Base-by-base conservation (phyloP, 2,888 invertebrate genomes). In the Scaptomyza parva region DNA sequence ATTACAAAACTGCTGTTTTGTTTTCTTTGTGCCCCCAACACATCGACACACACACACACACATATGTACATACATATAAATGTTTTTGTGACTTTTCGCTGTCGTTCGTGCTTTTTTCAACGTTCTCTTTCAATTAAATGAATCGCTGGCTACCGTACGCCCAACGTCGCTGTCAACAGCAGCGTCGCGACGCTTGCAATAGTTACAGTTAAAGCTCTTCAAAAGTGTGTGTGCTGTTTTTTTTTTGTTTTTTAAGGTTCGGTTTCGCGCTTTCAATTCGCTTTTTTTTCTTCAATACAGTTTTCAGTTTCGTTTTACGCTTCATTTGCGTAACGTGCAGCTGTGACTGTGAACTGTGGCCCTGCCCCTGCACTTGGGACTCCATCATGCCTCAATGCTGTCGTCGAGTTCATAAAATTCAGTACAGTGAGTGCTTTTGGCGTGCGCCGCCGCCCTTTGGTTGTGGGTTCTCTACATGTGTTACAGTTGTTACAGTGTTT, bases 61-160 rank as follows among this genome's bases (percentile, higher is more conserved):
- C 28, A 11, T 9, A 44, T 12, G 11, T 14, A 12, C 9, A 67
- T 60, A n/a, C 75, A 57, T 74, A n/a, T n/a, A n/a, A n/a, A n/a
- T n/a, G n/a, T n/a, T n/a, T 77, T 66, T 67, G 53, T 60, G 52
- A 58, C 37, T 68, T 76, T 76, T 87, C 57, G 79, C 82, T 85
- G 86, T 70, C 79, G 88, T 82, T 88, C 86, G 88, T 82, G 82
- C 83, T 86, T 82, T 87, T 87, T 82, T 44, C 83, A 75, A 64
- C 50, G 65, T 82, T 86, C 76, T 82, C 79, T 86, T 82, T 86
- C 61, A 78, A 62, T 79, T 86, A 59, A 78, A 74, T 78, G 69
- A 74, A 63, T 69, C 58, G 64, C 73, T 69, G 74, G 69, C 75
- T 78, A 70, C 74, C 59, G 75, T 78, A 33, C 59, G 47, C 22